A percentile compares a stretch with the other conserved stretches of the same genome.
Conservation (phyloP, 2,113 vertebrate genomes). For the Delphinapterus leucas region DNA sequence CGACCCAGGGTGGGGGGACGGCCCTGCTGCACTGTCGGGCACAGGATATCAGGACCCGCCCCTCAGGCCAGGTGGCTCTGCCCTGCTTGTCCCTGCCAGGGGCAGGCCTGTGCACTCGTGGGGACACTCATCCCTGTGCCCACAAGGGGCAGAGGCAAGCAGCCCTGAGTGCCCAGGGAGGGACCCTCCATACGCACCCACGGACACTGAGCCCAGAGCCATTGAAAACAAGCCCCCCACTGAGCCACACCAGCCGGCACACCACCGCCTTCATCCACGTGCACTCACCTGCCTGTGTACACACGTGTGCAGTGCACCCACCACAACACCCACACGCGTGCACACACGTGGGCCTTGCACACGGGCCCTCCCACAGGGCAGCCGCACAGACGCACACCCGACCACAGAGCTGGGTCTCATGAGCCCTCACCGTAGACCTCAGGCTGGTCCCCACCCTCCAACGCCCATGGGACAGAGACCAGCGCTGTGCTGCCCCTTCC, state of each 20-base stretch:
- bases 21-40: not conserved
- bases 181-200: not conserved
- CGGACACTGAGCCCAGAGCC: not conserved
- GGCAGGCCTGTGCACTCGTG: not conserved
- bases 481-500: not conserved
- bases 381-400: not conserved
- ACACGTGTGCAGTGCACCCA: not conserved
- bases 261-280: not conserved
- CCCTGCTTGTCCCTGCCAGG: too few relatives aligned
- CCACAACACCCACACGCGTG: rapidly evolving
- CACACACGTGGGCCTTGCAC: not conserved
- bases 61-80: too few relatives aligned
- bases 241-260: not conserved
- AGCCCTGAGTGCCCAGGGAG: not conserved
- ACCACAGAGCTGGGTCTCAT: not conserved
- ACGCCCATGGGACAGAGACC: rapidly evolving
- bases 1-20: rapidly evolving
- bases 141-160: too few relatives aligned
- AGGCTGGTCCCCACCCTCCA: not conserved
- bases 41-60: not conserved
- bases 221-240: too few relatives aligned
- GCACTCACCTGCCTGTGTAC: rapidly evolving
- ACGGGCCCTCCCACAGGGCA: not conserved
- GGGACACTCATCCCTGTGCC: not conserved
- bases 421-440: not conserved